A percentile compares a stretch with the other conserved stretches of the same genome.
Evolutionary conservation across 1,140 invertebrate genomes (phyloP).

Genomic region (Mycetomoellerius zeteki): DNA sequence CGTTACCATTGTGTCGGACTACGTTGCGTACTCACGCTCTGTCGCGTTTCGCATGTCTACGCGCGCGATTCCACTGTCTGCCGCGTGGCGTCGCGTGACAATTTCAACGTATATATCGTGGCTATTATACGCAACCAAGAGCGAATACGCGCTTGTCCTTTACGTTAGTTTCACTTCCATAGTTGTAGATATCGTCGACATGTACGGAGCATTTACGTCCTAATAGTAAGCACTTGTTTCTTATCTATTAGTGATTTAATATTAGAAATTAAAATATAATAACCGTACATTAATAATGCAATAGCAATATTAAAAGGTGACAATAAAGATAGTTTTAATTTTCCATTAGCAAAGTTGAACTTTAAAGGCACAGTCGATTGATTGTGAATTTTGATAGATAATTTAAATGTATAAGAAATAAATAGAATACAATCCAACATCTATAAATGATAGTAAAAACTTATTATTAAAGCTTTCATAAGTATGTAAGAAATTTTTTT

Average conservation of each 20-base stretch:
- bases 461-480: too few relatives aligned
- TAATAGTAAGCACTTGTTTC: background rate
- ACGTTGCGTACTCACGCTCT: slow-evolving; percentile 68
- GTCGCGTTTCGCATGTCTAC: slow-evolving; percentile 66
- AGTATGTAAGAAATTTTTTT: too few relatives aligned
- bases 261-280: background rate
- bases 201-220: background rate
- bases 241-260: background rate
- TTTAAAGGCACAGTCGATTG: too few relatives aligned
- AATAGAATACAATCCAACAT: too few relatives aligned
- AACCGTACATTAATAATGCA: background rate
- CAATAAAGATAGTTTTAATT: background rate
- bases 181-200: slow-evolving; percentile 37
- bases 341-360: too few relatives aligned
- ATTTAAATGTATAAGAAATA: too few relatives aligned
- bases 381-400: too few relatives aligned
- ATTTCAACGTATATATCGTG: slow-evolving; percentile 55
- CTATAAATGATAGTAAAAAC: too few relatives aligned
- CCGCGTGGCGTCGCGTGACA: slow-evolving; percentile 61
- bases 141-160: slow-evolving; percentile 10
- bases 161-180: slow-evolving; percentile 1
- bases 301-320: background rate
- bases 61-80: slow-evolving; percentile 31
- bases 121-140: slow-evolving; percentile 62
- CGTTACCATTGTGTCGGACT: slow-evolving; percentile 72